Percentiles rank a stretch among this genome's conserved stretches.
These are phyloP conservation scores for Eubucco bourcierii DNA, from an alignment of 2,113 vertebrate genomes.

Conservation along the genomic window DNA sequence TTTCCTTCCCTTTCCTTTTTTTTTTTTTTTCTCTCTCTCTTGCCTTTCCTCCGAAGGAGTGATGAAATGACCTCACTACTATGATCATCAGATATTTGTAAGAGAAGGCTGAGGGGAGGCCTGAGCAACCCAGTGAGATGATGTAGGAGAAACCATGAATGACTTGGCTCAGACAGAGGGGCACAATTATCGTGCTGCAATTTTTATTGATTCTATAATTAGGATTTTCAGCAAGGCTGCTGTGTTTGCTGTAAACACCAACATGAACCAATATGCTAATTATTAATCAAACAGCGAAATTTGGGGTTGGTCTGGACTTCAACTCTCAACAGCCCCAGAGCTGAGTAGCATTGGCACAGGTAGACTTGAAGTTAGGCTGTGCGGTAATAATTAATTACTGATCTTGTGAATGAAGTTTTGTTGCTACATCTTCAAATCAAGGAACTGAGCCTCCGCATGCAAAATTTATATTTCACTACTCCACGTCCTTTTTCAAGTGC, in stretches of 20 bases:
- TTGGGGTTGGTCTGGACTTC: background rate
- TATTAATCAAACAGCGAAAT: background rate
- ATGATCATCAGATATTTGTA: constrained; percentile 50
- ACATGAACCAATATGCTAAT: constrained; percentile 31
- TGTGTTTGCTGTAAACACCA: constrained; percentile 1
- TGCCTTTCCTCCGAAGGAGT: constrained; percentile 7
- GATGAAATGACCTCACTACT: constrained; percentile 73
- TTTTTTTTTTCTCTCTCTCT: background rate
- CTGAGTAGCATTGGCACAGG: background rate
- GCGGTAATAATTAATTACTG: background rate
- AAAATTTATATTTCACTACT: constrained; percentile 22
- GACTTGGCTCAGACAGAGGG: constrained; percentile 48
- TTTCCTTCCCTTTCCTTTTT: background rate
- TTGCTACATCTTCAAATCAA: background rate
- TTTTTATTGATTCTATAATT: constrained; percentile 62
- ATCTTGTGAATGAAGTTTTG: background rate
- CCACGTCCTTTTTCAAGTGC: background rate
- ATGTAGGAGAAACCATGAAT: constrained; percentile 55
- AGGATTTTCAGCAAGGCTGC: constrained; percentile 11
- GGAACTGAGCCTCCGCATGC: background rate
- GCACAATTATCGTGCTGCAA: constrained; percentile 58
- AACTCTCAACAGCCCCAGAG: background rate
- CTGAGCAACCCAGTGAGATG: constrained; percentile 41
- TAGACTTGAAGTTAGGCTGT: background rate
- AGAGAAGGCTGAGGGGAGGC: constrained; percentile 12